Evolutionary conservation across 2,888 invertebrate genomes (phyloP), one percentile per base, ranked within the genome.

Genomic region (Encarsia formosa): DNA sequence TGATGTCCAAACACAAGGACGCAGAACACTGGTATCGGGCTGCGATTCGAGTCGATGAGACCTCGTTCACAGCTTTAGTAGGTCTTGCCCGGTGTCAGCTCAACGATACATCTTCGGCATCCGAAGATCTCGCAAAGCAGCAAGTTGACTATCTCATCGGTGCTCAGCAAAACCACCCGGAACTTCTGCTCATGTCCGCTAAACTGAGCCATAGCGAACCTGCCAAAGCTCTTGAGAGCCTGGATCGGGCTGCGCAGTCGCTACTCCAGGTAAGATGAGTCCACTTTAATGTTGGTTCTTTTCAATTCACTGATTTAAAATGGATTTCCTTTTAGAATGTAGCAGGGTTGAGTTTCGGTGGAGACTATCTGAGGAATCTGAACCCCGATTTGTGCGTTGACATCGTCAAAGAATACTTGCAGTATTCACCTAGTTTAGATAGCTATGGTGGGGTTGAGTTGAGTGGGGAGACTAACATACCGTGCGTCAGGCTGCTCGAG

Each of bases 301-400:
- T 16, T 24, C 2, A 26, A 2, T 24, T 42, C 2, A 5, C 9
- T 5, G 8, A 38, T 13, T 38, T n/a, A 5, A 3, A 43, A 22
- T 15, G 13, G 3, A 24, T 15, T 41, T 49, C 5, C 37, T 24
- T 81, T 20, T 73, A 77, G 49, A 70, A n/a, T n/a, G n/a, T n/a
- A n/a, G n/a, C n/a, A n/a, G n/a, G 77, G 1, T 71, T 83, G 54
- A 82, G 87, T 0, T 89, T 87, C 65, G 89, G 93, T 16, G 78
- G 85, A 20, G 78, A 81, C 5, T 93, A 92, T 71, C 78, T 92
- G 37, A 79, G 80, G 55, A 75, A 79, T 42, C 77, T 97, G 41
- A 89, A 97, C 75, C 91, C 94, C 1, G 90, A 92, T 73, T 88
- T 96, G 66, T 77, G 94, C 49, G 70, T 94, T 13, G 85, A 88